Percentiles rank a stretch among this genome's conserved stretches.
phyloP scores from a whole-genome alignment of 1,140 invertebrate species.

The Ceratina japonica region DNA sequence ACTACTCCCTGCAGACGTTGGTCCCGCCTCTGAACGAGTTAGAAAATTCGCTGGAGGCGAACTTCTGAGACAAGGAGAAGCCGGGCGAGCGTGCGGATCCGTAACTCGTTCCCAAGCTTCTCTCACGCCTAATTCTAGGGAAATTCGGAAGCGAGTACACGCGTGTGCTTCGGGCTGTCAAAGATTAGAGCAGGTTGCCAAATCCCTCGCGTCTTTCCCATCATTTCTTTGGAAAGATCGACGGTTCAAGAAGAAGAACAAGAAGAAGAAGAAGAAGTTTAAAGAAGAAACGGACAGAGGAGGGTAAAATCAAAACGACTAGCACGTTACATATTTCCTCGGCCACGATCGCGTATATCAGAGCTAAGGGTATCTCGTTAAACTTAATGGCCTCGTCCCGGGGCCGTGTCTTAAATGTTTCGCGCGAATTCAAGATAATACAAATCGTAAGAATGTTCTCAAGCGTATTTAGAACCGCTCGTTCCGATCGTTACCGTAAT shows the following conservation, averaged over 20 bases:
- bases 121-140: neutral
- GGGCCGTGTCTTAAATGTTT: neutral
- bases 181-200: slow-evolving; percentile 4
- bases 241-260: neutral
- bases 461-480: neutral
- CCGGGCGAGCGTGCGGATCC: slow-evolving; percentile 4
- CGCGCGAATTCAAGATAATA: neutral
- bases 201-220: neutral
- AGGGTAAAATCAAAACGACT: neutral
- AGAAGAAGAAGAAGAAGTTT: neutral
- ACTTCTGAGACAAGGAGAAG: slow-evolving; percentile 58
- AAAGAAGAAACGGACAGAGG: no score
- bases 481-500: neutral
- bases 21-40: slow-evolving; percentile 74
- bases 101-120: slow-evolving; percentile 12
- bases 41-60: slow-evolving; percentile 66
- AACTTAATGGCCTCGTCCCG: neutral
- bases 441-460: neutral
- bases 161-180: neutral
- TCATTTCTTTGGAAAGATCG: neutral
- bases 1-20: slow-evolving; percentile 85
- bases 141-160: slow-evolving; percentile 2
- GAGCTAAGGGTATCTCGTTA: neutral
- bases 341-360: neutral
- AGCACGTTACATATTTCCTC: neutral